These are phyloP conservation scores for Sebastolobus altivelis DNA, from an alignment of 2,797 vertebrate genomes.

Conservation along the genomic window DNA sequence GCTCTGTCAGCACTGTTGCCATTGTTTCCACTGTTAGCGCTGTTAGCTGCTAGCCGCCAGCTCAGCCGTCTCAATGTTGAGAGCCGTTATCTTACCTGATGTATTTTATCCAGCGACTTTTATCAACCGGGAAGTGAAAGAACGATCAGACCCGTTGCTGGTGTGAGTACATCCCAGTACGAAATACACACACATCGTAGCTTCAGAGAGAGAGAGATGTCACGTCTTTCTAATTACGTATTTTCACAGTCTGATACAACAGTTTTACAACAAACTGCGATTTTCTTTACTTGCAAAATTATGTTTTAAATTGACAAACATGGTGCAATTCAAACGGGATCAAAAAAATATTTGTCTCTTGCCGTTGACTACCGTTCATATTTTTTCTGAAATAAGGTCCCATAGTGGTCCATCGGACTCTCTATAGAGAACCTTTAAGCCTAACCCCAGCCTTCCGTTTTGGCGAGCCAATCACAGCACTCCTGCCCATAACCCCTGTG, in stretches of 20 bases:
- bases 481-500: conserved; percentile 36
- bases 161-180: too few species aligned
- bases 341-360: too few species aligned
- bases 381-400: neutral
- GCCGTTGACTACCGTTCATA: neutral
- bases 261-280: too few species aligned
- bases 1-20: neutral
- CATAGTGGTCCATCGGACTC: neutral
- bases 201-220: too few species aligned
- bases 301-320: too few species aligned
- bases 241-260: too few species aligned
- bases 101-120: neutral
- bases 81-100: neutral
- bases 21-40: neutral
- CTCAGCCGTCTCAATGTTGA: neutral
- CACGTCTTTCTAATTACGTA: neutral
- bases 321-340: too few species aligned
- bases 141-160: neutral
- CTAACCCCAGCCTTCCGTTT: neutral
- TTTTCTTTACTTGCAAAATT: too few species aligned
- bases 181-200: too few species aligned
- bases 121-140: neutral
- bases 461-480: conserved; percentile 1
- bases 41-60: neutral
- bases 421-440: neutral